A percentile compares a stretch with the other conserved stretches of the same genome.
Conservation (phyloP, 2,113 vertebrate species). For the Zosterops hypoxanthus region DNA sequence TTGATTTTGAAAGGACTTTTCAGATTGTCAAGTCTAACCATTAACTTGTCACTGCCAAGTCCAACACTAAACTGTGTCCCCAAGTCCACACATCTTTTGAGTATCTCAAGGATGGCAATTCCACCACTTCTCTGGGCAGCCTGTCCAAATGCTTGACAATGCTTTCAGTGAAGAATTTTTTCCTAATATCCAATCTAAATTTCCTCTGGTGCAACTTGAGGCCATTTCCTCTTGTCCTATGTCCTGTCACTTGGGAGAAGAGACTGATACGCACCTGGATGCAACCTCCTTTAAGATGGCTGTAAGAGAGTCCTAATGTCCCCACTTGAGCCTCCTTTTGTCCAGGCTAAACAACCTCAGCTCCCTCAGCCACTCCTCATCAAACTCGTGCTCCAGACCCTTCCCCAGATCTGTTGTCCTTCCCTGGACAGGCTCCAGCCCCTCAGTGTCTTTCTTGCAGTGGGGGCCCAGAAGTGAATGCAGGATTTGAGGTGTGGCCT, state of each 20-base stretch:
- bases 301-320: background rate
- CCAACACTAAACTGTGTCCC: background rate
- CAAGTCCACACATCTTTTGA: background rate
- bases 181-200: background rate
- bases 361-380: background rate
- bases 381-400: background rate
- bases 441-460: background rate
- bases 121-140: background rate
- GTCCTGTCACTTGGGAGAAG: background rate
- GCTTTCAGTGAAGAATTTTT: background rate
- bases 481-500: background rate
- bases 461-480: background rate
- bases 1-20: background rate
- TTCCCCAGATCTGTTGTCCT: fast-evolving
- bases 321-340: background rate
- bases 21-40: background rate
- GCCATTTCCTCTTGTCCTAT: background rate
- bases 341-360: background rate
- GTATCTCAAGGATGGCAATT: background rate
- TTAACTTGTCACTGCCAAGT: background rate
- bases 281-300: background rate
- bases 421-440: fast-evolving
- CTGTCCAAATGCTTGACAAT: background rate
- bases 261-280: background rate
- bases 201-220: background rate